Evolutionary conservation across 2,113 vertebrate species (phyloP).

Genomic region (Danionella cerebrum): DNA sequence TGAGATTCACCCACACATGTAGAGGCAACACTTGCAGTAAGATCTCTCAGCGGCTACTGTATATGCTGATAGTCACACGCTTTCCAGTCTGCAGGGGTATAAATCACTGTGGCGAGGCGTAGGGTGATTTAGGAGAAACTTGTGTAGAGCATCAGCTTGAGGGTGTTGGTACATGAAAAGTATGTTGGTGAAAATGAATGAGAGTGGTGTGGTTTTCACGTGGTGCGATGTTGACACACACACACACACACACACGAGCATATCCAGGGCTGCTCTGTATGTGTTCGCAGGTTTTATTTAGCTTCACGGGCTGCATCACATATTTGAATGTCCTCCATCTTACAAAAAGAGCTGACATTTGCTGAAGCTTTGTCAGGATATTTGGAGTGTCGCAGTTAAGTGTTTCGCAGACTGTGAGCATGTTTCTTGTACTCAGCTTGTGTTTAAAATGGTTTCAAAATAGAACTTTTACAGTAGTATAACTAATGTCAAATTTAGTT

Average conservation of each 20-base stretch:
- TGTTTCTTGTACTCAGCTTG: no score
- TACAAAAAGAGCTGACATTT: neutral
- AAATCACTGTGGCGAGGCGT: constrained; percentile 28
- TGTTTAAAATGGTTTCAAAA: no score
- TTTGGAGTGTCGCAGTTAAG: no score
- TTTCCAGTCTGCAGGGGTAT: constrained; percentile 28
- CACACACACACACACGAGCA: neutral
- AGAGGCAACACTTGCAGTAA: neutral
- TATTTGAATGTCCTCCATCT: neutral
- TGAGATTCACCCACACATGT: constrained; percentile 31
- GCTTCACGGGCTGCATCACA: neutral
- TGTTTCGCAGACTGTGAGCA: no score
- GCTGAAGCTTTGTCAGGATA: neutral
- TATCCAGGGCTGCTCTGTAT: neutral
- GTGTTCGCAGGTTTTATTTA: constrained; percentile 6
- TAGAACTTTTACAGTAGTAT: no score
- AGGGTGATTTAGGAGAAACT: constrained; percentile 26
- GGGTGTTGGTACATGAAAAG: constrained; percentile 23
- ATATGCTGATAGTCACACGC: constrained; percentile 16
- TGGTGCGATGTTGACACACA: neutral
- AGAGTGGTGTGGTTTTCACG: neutral
- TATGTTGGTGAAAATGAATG: constrained; percentile 24
- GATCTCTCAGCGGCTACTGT: neutral
- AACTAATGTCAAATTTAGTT: no score
- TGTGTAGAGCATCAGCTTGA: constrained; percentile 1